Percentiles rank a stretch among this genome's conserved stretches.
Evolutionary conservation across 1,140 invertebrate genomes (phyloP).

Genomic region (Drosophila carrolli): DNA sequence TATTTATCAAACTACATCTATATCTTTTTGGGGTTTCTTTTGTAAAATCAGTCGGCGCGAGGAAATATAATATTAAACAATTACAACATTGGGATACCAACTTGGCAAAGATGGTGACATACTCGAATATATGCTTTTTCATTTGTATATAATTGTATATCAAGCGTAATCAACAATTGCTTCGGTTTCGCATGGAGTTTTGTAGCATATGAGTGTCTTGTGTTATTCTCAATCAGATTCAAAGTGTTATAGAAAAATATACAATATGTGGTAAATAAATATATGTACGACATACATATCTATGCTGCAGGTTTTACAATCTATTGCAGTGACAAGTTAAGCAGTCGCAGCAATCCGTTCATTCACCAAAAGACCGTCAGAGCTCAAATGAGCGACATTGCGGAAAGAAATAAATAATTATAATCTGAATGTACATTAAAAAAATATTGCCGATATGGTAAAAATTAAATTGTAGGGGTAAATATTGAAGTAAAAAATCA

Average conservation of each 20-base stretch:
- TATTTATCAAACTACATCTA: conserved; percentile 50
- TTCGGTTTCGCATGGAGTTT: conserved; percentile 61
- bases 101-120: conserved; percentile 18
- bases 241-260: conserved; percentile 75
- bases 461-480: neutral
- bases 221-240: conserved; percentile 71
- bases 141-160: conserved; percentile 63
- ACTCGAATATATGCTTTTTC: conserved; percentile 38
- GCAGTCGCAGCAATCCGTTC: conserved; percentile 15
- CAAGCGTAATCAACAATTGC: conserved; percentile 76
- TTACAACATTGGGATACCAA: conserved; percentile 43
- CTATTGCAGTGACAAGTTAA: conserved; percentile 22
- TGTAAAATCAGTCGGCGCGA: conserved; percentile 59
- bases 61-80: conserved; percentile 52
- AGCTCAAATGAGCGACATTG: neutral
- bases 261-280: conserved; percentile 60
- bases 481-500: neutral
- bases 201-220: conserved; percentile 58
- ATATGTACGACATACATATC: conserved; percentile 43
- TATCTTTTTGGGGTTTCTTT: conserved; percentile 40
- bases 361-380: conserved; percentile 11
- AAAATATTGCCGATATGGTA: neutral
- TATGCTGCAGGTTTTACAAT: conserved; percentile 51
- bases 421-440: neutral
- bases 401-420: neutral